Evolutionary conservation across 2,888 invertebrate species (phyloP).

Genomic region (Bellardia bayeri): DNA sequence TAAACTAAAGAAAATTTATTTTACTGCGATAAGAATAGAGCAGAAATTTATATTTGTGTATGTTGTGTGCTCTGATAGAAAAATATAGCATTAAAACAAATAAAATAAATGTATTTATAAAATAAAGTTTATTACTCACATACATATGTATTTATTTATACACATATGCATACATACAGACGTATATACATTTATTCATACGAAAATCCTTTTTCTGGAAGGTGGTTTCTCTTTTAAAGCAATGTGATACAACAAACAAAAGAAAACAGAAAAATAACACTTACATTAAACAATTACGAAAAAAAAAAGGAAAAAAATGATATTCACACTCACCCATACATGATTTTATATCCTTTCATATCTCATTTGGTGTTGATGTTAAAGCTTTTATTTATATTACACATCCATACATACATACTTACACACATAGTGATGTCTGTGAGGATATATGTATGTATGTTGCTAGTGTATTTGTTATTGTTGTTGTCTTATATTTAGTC

Average conservation of each 20-base stretch:
- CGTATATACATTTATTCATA: slow-evolving; percentile 13
- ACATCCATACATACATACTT: background rate
- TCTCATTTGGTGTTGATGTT: slow-evolving; percentile 67
- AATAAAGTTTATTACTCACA: slow-evolving; percentile 22
- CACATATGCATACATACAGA: background rate
- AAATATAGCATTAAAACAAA: slow-evolving; percentile 49
- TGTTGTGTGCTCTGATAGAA: background rate
- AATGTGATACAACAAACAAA: background rate
- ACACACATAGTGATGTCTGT: background rate
- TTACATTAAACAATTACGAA: slow-evolving; percentile 34
- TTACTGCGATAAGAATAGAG: slow-evolving; percentile 27
- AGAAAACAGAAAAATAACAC: slow-evolving; percentile 9
- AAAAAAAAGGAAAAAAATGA: slow-evolving; percentile 22
- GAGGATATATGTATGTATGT: background rate
- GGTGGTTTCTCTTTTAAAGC: background rate
- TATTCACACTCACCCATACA: background rate
- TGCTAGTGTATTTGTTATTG: background rate
- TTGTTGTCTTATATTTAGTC: slow-evolving; percentile 4
- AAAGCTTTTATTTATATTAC: slow-evolving; percentile 55
- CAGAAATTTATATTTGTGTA: background rate
- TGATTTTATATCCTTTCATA: slow-evolving; percentile 49
- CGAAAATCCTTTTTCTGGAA: slow-evolving; percentile 16
- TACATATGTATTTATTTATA: slow-evolving; percentile 20
- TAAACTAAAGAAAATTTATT: slow-evolving; percentile 61
- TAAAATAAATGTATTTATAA: slow-evolving; percentile 57